Percentiles rank a stretch among this genome's conserved stretches.
Conservation (phyloP, 1,140 invertebrate genomes). For the Zaprionus ornatus region DNA sequence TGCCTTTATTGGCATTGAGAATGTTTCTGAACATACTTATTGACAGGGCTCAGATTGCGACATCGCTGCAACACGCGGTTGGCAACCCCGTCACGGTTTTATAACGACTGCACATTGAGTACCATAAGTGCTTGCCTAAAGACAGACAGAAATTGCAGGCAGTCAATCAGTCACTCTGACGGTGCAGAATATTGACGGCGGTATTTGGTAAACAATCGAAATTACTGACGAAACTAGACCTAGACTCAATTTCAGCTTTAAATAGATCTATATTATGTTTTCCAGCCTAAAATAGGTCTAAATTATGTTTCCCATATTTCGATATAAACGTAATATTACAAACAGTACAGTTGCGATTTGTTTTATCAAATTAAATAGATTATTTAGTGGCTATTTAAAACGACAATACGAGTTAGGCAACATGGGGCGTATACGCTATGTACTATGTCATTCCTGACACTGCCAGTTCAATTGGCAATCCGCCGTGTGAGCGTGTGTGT, state of each 20-base stretch:
- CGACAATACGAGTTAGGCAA: background rate
- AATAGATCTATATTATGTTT: background rate
- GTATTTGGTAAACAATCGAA: background rate
- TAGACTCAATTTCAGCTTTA: background rate
- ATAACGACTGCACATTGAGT: background rate
- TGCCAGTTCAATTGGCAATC: background rate
- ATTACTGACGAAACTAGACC: background rate
- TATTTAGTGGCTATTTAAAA: background rate
- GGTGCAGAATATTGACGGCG: background rate
- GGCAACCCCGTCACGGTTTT: conserved; percentile 2
- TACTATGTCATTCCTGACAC: background rate
- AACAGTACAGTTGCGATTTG: no score
- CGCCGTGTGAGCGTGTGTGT: background rate
- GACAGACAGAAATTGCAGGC: background rate
- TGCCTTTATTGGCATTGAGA: conserved; percentile 37
- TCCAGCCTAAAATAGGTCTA: no score
- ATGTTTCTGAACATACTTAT: conserved; percentile 51
- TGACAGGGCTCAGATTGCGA: background rate
- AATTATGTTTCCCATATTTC: no score
- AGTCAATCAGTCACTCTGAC: conserved; percentile 2
- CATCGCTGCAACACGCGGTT: background rate
- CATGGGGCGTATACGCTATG: background rate
- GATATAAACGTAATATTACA: no score
- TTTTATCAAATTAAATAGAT: background rate
- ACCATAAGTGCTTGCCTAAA: background rate